Evolutionary conservation across 2,888 invertebrate genomes (phyloP).

Genomic region (Hypomecis punctinalis): DNA sequence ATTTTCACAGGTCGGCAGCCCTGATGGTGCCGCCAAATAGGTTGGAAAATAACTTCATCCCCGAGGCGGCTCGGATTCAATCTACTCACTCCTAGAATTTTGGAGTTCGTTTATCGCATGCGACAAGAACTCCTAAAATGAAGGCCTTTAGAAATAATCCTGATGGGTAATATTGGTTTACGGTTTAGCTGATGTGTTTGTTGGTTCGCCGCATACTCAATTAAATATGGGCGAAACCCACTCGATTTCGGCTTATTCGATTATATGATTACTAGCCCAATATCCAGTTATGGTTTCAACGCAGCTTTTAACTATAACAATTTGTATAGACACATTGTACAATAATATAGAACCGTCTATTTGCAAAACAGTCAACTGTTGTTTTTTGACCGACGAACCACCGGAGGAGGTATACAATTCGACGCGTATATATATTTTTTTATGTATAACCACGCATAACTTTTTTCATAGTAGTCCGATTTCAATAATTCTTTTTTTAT

Average conservation of each 20-base stretch:
- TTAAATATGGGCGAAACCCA: constrained; percentile 44
- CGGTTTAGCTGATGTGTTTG: constrained; percentile 48
- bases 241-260: constrained; percentile 27
- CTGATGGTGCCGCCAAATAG: constrained; percentile 69
- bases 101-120: constrained; percentile 79
- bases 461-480: too few species aligned
- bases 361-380: too few species aligned
- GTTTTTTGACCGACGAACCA: too few species aligned
- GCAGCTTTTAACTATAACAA: not conserved
- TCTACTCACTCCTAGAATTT: constrained; percentile 79
- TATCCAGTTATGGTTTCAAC: constrained; percentile 8
- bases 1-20: too few species aligned
- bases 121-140: constrained; percentile 51
- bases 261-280: constrained; percentile 12
- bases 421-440: too few species aligned
- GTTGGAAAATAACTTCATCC: constrained; percentile 81
- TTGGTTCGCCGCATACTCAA: constrained; percentile 44
- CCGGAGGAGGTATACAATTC: too few species aligned
- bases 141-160: constrained; percentile 22
- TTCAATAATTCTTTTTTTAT: too few species aligned
- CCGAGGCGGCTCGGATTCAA: constrained; percentile 80
- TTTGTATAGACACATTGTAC: too few species aligned
- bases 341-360: too few species aligned
- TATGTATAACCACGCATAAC: too few species aligned
- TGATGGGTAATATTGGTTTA: constrained; percentile 66